Evolutionary conservation across 2,113 vertebrate genomes (phyloP).

Genomic region (Craseonycteris thonglongyai): DNA sequence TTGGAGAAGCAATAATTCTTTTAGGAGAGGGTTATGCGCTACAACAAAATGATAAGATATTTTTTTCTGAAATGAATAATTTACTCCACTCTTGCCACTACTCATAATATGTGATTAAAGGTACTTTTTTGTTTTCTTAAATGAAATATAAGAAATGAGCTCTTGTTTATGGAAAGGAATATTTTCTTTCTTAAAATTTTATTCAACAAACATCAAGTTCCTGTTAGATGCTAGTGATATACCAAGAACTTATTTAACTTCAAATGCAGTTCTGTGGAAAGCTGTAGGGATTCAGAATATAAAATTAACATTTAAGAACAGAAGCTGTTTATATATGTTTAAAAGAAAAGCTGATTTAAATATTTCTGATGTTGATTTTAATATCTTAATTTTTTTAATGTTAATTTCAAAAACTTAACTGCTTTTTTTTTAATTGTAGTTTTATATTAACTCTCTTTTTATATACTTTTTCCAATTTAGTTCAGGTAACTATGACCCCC

Average conservation of each 20-base stretch:
- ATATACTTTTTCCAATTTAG: background rate
- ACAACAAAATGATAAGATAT: background rate
- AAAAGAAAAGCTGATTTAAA: background rate
- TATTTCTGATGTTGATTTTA: conserved; percentile 14
- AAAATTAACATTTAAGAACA: background rate
- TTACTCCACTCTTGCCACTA: background rate
- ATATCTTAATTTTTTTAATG: background rate
- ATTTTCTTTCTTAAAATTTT: background rate
- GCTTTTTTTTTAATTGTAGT: background rate
- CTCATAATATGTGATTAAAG: background rate
- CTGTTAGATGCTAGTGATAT: background rate
- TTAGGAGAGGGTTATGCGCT: background rate
- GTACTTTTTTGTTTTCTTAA: background rate
- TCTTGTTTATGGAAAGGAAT: background rate
- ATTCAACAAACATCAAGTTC: background rate
- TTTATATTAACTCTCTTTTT: background rate
- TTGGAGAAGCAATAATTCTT: background rate
- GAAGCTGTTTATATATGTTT: background rate
- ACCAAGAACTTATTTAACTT: background rate
- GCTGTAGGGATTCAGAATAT: background rate
- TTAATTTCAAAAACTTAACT: background rate
- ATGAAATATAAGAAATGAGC: background rate
- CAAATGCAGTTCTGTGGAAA: background rate
- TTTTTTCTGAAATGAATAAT: background rate
- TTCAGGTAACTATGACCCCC: background rate